Evolutionary conservation across 2,888 invertebrate species (phyloP), one percentile per base, ranked within the genome.

Genomic region (Erynnis tages): DNA sequence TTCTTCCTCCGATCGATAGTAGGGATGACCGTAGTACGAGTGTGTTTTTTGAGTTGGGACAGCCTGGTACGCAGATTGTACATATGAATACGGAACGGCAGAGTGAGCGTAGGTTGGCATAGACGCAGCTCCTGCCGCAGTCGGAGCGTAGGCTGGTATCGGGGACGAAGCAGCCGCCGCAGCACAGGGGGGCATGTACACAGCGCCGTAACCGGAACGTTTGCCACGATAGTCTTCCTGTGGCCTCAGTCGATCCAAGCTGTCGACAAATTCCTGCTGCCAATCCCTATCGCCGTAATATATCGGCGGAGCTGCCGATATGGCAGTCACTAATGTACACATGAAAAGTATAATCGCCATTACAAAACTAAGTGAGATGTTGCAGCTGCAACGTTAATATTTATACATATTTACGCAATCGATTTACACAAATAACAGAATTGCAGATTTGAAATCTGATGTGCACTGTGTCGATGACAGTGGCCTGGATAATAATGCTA

Each of bases 401-500:
- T 82, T 79, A 82, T 81, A 81, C 69, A 67, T 55, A 63, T 65
- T 62, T 66, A 61, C 60, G 65, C 57, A 64, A 65, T 53, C 59
- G 41, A 56, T 61, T 63, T 60, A 60, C 35, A 61, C n/a, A 32
- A 53, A 38, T 17, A 45, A 23, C 49, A 27, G 2, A 29, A 29
- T 21, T 35, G 35, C 43, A 21, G 37, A 43, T 25, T 48, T 13
- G 43, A 50, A 25, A 25, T 35, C 10, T 25, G n/a, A n/a, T n/a
- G 19, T 21, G 35, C 19, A 19, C n/a, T 19, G 16, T 49, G 8
- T 34, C 13, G 30, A 4, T 52, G 37, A 54, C 46, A 53, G 68
- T 54, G 76, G 79, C 69, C 77, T 76, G 70, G 74, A 64, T 66
- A 71, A 63, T 67, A 75, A 69, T 75, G 82, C 74, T 27, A 54